phyloP scores from a whole-genome alignment of 92 coral and sea anemone species.

The Epizoanthus illoricatus region DNA sequence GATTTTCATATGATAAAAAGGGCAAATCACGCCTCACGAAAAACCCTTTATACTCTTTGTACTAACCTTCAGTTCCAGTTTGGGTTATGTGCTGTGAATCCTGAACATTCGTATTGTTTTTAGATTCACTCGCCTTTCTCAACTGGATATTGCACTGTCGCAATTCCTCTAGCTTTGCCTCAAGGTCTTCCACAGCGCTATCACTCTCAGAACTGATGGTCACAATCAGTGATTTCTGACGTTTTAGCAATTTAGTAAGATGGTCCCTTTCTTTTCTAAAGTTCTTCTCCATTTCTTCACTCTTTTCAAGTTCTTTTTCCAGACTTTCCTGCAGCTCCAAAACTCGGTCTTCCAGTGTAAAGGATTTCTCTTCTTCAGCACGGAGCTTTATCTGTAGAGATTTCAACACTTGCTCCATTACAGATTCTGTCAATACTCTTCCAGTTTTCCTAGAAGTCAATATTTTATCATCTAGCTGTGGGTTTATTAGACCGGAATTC shows the following conservation, averaged over 20 bases:
- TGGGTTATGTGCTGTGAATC: not conserved
- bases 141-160: constrained; percentile 9
- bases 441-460: not conserved
- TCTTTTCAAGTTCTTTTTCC: constrained; percentile 24
- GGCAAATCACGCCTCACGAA: no score
- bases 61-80: no score
- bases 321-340: constrained; percentile 33
- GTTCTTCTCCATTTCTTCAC: constrained; percentile 49
- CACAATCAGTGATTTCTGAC: constrained; percentile 25
- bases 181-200: constrained; percentile 41
- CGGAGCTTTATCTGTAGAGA: not conserved
- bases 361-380: constrained; percentile 17
- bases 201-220: constrained; percentile 52
- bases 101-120: not conserved
- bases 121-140: not conserved
- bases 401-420: constrained; percentile 2
- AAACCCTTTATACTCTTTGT: no score
- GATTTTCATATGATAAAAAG: no score
- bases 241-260: constrained; percentile 31
- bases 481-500: not conserved
- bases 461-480: not conserved
- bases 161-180: constrained; percentile 34
- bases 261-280: constrained; percentile 29
- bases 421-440: not conserved
- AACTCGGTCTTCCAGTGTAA: constrained; percentile 38